Evolutionary conservation across 2,888 invertebrate genomes (phyloP), one percentile per base, ranked within the genome.

Genomic region (Lampropteryx suffumata): DNA sequence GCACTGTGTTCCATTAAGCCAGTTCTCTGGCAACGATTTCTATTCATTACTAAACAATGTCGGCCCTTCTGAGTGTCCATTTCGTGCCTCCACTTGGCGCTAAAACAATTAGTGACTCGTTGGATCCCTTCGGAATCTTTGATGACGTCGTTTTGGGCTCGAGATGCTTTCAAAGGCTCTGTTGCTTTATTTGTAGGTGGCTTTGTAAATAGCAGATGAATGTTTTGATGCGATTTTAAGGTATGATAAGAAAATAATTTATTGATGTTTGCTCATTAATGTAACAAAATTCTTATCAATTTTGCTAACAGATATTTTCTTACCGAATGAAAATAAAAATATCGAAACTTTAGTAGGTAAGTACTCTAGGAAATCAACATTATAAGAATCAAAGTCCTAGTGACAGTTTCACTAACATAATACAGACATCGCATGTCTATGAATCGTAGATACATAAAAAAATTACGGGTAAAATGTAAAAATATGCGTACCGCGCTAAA

Each of bases 21-120:
- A 41, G 49, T 62, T 60, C 59, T 52, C 50, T 50, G 51, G 57
- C 58, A 62, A 44, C 63, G 62, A 74, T 74, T 70, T 55, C 71
- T 69, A 74, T 82, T 80, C 69, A 76, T 77, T 76, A 71, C 66
- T 53, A 64, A 59, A 71, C 71, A 73, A 73, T 70, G 66, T 59
- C 41, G 54, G 60, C 61, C 67, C 59, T 62, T 54, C 52, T 27
- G 50, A 65, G 61, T 50, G 57, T 62, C 64, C 55, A 63, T 67
- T 65, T 63, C 50, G 60, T 39, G 49, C 62, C 54, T 60, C 62
- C 61, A 58, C 57, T 62, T 51, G 59, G 57, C 66, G 62, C 65
- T 76, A 65, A 78, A 73, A 73, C 69, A 73, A 75, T 75, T 73
- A 75, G 66, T 49, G 53, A 53, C 53, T 59, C 53, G 47, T 54